phyloP scores from a whole-genome alignment of 2,888 invertebrate genomes.

The Portevinia maculata region DNA sequence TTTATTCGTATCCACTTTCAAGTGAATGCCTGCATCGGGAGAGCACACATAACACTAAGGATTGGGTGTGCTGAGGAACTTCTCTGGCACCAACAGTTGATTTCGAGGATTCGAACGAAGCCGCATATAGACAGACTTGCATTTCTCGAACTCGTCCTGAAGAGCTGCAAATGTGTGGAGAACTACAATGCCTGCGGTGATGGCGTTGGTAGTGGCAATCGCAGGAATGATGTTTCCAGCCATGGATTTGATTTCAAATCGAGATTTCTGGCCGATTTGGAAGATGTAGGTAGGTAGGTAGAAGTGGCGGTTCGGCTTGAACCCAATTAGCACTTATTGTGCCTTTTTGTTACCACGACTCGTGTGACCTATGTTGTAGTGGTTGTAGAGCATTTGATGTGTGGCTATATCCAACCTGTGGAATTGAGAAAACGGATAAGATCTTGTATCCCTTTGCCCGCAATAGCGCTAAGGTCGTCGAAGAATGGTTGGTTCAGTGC shows the following conservation, averaged over 20 bases:
- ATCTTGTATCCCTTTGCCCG: no score
- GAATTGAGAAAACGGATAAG: no score
- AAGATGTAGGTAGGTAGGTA: no score
- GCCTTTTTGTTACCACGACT: no score
- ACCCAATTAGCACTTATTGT: no score
- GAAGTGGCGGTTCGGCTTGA: no score
- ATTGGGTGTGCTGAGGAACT: slow-evolving; percentile 90
- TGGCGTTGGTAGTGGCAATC: slow-evolving; percentile 99
- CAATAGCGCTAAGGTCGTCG: no score
- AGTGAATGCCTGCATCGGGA: slow-evolving; percentile 91
- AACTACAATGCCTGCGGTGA: slow-evolving; percentile 98
- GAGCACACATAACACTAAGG: slow-evolving; percentile 98
- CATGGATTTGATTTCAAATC: slow-evolving; percentile 99
- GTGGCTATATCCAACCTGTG: no score
- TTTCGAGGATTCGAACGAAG: slow-evolving; percentile 89
- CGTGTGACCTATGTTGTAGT: no score
- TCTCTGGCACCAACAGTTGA: slow-evolving; percentile 89
- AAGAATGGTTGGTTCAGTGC: no score
- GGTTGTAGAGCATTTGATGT: no score
- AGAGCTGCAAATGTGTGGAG: slow-evolving; percentile 92
- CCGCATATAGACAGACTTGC: slow-evolving; percentile 91
- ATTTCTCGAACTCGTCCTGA: slow-evolving; percentile 86
- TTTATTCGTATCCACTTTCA: slow-evolving; percentile 91
- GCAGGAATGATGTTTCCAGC: slow-evolving; percentile 99
- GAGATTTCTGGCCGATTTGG: slow-evolving; percentile 92